These are phyloP conservation scores for Adela reaumurella DNA, from an alignment of 2,888 invertebrate genomes.

Conservation along the genomic window DNA sequence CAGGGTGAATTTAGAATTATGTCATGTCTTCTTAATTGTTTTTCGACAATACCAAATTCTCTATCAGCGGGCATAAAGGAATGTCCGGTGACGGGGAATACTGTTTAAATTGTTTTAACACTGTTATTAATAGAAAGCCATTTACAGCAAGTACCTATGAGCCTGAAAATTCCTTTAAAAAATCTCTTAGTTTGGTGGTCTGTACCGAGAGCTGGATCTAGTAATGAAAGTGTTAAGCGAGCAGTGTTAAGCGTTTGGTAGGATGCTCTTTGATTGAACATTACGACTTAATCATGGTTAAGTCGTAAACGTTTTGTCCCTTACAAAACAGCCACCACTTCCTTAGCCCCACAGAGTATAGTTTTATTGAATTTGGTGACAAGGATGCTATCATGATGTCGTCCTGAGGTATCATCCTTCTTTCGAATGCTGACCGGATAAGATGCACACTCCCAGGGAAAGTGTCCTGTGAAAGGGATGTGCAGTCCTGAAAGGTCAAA, in stretches of 20 bases:
- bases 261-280: not conserved
- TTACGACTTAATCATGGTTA: not conserved
- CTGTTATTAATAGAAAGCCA: no score
- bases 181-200: conserved; percentile 2
- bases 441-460: conserved; percentile 7
- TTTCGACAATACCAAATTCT: no score
- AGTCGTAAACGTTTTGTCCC: not conserved
- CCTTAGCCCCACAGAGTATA: not conserved
- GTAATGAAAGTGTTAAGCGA: conserved; percentile 3
- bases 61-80: no score
- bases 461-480: conserved; percentile 5
- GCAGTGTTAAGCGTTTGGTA: conserved; percentile 1
- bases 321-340: not conserved
- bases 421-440: not conserved
- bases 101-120: no score
- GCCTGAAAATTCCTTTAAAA: conserved; percentile 1
- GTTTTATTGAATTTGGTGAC: conserved; percentile 1
- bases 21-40: no score
- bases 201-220: conserved; percentile 1
- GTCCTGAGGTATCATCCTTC: not conserved
- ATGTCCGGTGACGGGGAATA: no score
- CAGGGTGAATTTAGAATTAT: no score
- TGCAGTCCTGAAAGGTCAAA: no score
- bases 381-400: conserved; percentile 2
- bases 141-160: not conserved